These are phyloP conservation scores for Apeltes quadracus DNA, from an alignment of 2,113 vertebrate genomes.

Conservation along the genomic window DNA sequence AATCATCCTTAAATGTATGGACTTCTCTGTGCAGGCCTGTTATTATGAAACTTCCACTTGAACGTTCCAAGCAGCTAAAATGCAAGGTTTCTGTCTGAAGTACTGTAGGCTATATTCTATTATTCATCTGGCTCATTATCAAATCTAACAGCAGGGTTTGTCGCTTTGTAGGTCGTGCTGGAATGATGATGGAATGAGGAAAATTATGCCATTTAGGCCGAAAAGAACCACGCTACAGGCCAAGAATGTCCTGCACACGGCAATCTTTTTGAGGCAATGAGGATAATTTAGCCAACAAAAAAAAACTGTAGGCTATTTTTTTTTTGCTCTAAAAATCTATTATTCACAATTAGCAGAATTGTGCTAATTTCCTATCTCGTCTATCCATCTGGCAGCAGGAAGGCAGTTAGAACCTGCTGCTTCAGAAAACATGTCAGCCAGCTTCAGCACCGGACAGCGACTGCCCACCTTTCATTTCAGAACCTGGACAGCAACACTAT, in stretches of 20 bases:
- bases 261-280: conserved; percentile 26
- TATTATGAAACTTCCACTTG: conserved; percentile 71
- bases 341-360: conserved; percentile 53
- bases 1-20: conserved; percentile 57
- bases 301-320: conserved; percentile 29
- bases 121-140: conserved; percentile 75
- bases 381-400: conserved; percentile 22
- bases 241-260: background rate
- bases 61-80: conserved; percentile 68
- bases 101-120: conserved; percentile 73
- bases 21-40: conserved; percentile 55
- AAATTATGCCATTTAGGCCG: conserved; percentile 54
- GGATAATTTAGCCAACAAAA: conserved; percentile 48
- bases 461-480: conserved; percentile 38
- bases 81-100: conserved; percentile 70
- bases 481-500: conserved; percentile 40
- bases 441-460: conserved; percentile 55
- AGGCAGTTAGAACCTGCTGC: conserved; percentile 30
- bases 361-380: conserved; percentile 24
- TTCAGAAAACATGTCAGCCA: conserved; percentile 6
- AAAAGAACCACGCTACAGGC: conserved; percentile 55
- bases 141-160: conserved; percentile 73
- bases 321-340: conserved; percentile 34
- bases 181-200: conserved; percentile 50
- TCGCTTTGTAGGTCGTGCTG: conserved; percentile 64